Percentiles rank a stretch among this genome's conserved stretches.
Conservation (phyloP, 2,113 vertebrate species). For the Otocyon megalotis region DNA sequence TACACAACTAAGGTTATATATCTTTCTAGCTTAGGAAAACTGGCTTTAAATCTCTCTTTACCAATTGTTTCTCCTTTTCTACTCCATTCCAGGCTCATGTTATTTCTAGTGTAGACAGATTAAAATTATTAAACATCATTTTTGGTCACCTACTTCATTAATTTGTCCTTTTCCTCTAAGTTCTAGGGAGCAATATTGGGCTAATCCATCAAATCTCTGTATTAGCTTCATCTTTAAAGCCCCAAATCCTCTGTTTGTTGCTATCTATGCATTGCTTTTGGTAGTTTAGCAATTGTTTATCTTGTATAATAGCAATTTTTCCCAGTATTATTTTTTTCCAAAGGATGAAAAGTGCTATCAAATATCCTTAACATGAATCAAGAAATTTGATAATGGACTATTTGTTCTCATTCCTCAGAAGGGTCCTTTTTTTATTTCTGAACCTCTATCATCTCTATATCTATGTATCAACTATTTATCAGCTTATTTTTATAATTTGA, state of each 20-base stretch:
- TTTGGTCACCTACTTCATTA: not conserved
- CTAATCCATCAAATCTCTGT: not conserved
- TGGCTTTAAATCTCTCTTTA: not conserved
- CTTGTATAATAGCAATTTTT: not conserved
- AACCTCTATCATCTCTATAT: not conserved
- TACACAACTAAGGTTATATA: not conserved
- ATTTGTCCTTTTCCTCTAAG: not conserved
- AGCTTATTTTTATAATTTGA: not conserved
- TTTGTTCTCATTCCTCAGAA: not conserved
- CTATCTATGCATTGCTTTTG: not conserved
- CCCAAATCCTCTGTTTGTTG: not conserved
- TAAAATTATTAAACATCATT: not conserved
- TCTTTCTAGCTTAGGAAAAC: not conserved
- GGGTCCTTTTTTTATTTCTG: not conserved
- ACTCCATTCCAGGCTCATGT: not conserved
- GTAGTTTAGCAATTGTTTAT: not conserved
- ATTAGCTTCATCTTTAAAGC: not conserved
- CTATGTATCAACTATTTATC: not conserved
- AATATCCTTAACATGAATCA: not conserved
- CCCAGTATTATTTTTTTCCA: not conserved
- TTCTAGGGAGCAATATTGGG: not conserved
- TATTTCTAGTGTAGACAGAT: not conserved
- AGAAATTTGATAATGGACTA: not conserved
- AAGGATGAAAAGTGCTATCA: not conserved
- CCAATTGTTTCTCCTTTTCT: not conserved